A percentile compares a stretch with the other conserved stretches of the same genome.
Evolutionary conservation across 2,113 vertebrate genomes (phyloP).

Genomic region (Campylomormyrus tamandua): DNA sequence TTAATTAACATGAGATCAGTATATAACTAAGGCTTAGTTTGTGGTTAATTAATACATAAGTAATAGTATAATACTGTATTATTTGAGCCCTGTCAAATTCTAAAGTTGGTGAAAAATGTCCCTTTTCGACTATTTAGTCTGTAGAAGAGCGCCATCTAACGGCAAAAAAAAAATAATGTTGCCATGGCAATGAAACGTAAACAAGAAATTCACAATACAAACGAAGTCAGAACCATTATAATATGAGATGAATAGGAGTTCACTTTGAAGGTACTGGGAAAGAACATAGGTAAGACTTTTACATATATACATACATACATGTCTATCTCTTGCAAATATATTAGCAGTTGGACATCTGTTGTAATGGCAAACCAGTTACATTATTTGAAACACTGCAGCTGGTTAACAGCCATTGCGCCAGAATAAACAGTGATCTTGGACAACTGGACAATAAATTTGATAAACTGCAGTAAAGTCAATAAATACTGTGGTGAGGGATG

Average conservation of each 20-base stretch:
- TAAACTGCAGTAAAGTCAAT: background rate
- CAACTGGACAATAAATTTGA: background rate
- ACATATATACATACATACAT: background rate
- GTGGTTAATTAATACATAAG: background rate
- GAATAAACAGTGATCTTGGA: background rate
- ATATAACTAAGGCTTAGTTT: background rate
- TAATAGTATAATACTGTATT: background rate
- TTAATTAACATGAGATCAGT: background rate
- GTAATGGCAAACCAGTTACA: background rate
- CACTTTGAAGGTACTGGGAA: background rate
- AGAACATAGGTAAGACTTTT: background rate
- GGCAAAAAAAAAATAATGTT: conserved; percentile 17
- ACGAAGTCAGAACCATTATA: background rate
- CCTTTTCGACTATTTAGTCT: background rate
- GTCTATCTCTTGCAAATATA: background rate
- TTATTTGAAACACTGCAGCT: background rate
- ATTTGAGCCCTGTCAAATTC: background rate
- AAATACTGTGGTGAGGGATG: background rate
- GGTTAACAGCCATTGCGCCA: background rate
- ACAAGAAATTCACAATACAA: conserved; percentile 12
- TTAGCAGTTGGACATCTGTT: background rate
- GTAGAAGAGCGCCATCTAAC: conserved; percentile 22
- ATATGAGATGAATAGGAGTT: background rate
- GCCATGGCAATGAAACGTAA: conserved; percentile 27
- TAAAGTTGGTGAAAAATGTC: background rate